A percentile compares a stretch with the other conserved stretches of the same genome.
Conservation (phyloP, 1,140 invertebrate genomes). For the Trichonephila clavipes region DNA sequence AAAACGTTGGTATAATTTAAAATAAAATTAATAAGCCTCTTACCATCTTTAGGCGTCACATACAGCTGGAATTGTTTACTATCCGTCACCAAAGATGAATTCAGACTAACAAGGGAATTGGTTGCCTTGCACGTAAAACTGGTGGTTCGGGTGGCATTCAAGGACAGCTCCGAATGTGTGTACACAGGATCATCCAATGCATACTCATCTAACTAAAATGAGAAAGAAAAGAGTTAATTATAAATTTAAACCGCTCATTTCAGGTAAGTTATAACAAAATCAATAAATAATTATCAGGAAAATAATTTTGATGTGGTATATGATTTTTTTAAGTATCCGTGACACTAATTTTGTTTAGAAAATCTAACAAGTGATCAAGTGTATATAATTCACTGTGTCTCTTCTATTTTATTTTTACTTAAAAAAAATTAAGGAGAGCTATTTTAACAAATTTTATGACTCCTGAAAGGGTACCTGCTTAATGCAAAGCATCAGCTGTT, state of each 20-base stretch:
- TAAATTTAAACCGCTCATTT: not conserved
- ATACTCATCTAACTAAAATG: not conserved
- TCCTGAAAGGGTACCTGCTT: too few relatives aligned
- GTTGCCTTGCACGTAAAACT: conserved; percentile 80
- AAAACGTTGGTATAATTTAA: not conserved
- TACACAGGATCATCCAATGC: conserved; percentile 37
- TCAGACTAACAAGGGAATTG: conserved; percentile 77
- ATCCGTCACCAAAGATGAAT: conserved; percentile 61
- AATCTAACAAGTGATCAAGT: too few relatives aligned
- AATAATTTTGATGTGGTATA: too few relatives aligned
- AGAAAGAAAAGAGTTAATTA: not conserved
- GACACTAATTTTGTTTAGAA: too few relatives aligned
- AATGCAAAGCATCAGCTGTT: too few relatives aligned
- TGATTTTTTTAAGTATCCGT: too few relatives aligned
- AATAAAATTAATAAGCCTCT: not conserved
- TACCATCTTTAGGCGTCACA: conserved; percentile 65
- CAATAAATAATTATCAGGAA: too few relatives aligned
- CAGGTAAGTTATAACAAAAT: not conserved
- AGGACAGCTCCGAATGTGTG: conserved; percentile 78
- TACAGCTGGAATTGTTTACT: conserved; percentile 69
- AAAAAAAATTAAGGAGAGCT: too few relatives aligned
- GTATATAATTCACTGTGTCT: too few relatives aligned
- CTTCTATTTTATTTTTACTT: too few relatives aligned
- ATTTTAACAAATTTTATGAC: too few relatives aligned
- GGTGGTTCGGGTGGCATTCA: conserved; percentile 79